Conservation (phyloP, 2,888 invertebrate species). For the Lottia gigantea region DNA sequence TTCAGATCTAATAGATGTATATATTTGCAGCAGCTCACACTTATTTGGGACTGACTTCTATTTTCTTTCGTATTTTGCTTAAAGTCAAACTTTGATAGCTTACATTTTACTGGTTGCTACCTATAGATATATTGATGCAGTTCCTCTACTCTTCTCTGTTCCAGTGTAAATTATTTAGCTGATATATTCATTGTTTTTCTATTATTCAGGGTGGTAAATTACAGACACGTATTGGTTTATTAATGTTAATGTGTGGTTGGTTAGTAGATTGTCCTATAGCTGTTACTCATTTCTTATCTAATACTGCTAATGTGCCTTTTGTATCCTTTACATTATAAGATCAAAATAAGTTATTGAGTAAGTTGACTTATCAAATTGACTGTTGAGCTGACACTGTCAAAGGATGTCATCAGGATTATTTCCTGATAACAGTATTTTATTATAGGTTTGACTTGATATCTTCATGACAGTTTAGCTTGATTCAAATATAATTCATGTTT, state of each 20-base stretch:
- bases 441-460: no score
- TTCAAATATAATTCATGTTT: no score
- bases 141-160: not conserved
- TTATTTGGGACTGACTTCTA: not conserved
- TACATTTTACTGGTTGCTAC: not conserved
- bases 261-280: conserved; percentile 84
- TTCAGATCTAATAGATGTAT: not conserved
- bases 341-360: no score
- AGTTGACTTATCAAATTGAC: no score
- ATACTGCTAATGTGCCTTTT: conserved; percentile 84
- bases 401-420: no score
- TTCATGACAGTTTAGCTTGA: no score
- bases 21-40: no score
- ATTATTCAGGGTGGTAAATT: conserved; percentile 75
- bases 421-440: no score
- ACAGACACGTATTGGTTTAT: conserved; percentile 86
- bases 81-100: no score
- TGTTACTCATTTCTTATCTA: conserved; percentile 81
- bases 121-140: not conserved
- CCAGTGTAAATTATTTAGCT: no score
- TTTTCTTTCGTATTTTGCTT: not conserved
- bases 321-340: conserved; percentile 62
- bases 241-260: conserved; percentile 93
- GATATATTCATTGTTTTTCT: conserved; percentile 12
- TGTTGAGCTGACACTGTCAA: no score